A percentile compares a stretch with the other conserved stretches of the same genome.
Conservation (phyloP, 2,113 vertebrate species). For the Prochilodus magdalenae region DNA sequence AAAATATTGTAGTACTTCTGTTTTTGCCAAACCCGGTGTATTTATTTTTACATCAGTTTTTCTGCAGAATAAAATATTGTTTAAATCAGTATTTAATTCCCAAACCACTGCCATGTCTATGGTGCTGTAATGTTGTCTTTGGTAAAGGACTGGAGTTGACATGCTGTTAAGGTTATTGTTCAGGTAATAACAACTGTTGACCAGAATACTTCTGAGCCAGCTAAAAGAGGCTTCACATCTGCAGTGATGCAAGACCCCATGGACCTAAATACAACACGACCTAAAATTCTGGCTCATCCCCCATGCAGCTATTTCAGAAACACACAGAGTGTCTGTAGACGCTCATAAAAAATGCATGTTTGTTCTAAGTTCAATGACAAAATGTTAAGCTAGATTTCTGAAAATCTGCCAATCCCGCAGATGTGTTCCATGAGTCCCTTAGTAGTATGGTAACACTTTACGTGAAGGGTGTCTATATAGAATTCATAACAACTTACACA, state of each 20-base stretch:
- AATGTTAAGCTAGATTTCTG: background rate
- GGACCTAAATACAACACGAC: background rate
- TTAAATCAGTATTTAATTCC: background rate
- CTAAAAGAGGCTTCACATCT: too few species aligned
- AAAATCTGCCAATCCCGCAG: conserved; percentile 10
- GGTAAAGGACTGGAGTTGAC: too few species aligned
- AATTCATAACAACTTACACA: too few species aligned
- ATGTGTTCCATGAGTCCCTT: background rate
- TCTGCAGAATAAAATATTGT: background rate
- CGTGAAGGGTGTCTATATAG: too few species aligned
- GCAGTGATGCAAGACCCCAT: background rate
- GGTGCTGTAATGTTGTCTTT: background rate
- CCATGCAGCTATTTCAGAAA: background rate
- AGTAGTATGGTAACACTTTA: conserved; percentile 35
- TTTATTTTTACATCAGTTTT: too few species aligned
- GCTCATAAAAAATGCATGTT: background rate
- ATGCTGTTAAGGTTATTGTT: background rate
- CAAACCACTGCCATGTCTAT: background rate
- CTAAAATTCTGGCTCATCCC: background rate
- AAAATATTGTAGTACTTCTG: too few species aligned
- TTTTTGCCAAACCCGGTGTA: too few species aligned
- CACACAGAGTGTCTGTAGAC: background rate
- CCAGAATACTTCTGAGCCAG: too few species aligned
- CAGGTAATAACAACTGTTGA: too few species aligned
- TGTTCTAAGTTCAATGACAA: background rate